Evolutionary conservation across 2,113 vertebrate genomes (phyloP).

Genomic region (Festucalex cinctus): DNA sequence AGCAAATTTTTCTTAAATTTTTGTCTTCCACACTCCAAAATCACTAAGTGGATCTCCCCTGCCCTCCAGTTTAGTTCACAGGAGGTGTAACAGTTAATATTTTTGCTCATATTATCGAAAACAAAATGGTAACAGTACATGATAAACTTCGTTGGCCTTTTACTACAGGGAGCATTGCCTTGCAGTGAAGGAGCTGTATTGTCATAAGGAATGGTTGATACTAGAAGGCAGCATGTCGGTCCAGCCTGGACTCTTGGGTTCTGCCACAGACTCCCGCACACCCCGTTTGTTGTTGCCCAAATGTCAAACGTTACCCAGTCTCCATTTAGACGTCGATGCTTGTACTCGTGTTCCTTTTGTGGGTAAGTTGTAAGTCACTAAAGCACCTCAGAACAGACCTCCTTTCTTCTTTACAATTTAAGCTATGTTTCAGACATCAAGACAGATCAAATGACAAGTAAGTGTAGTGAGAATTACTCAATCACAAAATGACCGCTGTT

Average conservation of each 20-base stretch:
- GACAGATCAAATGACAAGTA: constrained; percentile 88
- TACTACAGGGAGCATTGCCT: constrained; percentile 87
- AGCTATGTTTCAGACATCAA: constrained; percentile 80
- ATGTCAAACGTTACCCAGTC: constrained; percentile 85
- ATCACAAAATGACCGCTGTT: neutral
- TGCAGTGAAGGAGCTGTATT: constrained; percentile 93
- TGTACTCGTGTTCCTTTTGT: constrained; percentile 85
- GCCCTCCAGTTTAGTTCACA: neutral
- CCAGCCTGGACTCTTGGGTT: constrained; percentile 38
- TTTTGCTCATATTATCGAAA: neutral
- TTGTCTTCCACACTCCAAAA: neutral
- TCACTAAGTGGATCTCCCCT: too few relatives aligned
- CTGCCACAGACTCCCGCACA: constrained; percentile 68
- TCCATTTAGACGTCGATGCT: constrained; percentile 68
- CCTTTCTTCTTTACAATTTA: neutral
- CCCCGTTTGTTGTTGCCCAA: constrained; percentile 74
- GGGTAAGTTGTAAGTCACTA: constrained; percentile 71
- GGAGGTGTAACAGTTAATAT: neutral
- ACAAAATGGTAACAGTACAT: too few relatives aligned
- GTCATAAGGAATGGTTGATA: constrained; percentile 85
- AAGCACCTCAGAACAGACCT: neutral
- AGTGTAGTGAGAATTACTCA: constrained; percentile 58
- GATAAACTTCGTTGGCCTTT: too few relatives aligned
- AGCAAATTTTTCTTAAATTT: too few relatives aligned
- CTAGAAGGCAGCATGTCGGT: constrained; percentile 73